Evolutionary conservation across 2,888 invertebrate genomes (phyloP).

Genomic region (Digitonthophagus gazella): DNA sequence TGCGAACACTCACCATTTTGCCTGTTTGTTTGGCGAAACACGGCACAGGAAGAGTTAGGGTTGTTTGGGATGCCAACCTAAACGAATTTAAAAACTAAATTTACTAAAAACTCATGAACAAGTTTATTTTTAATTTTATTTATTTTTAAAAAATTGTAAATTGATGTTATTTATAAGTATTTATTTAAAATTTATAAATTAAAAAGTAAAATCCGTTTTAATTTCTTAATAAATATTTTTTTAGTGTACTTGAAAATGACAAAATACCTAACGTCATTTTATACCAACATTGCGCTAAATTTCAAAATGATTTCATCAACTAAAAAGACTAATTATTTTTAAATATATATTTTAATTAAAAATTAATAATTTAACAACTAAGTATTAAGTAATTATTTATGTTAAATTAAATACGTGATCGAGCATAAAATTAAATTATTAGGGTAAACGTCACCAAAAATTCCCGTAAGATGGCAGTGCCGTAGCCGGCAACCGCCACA

Average conservation of each 20-base stretch:
- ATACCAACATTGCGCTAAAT: too few relatives aligned
- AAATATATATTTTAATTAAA: too few relatives aligned
- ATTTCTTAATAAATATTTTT: too few relatives aligned
- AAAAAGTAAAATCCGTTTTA: background rate
- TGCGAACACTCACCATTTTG: slow-evolving; percentile 9
- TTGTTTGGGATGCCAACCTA: background rate
- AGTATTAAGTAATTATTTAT: background rate
- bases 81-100: too few relatives aligned
- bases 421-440: slow-evolving; percentile 1
- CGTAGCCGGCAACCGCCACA: slow-evolving; percentile 37
- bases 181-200: background rate
- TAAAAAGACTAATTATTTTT: too few relatives aligned
- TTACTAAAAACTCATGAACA: background rate
- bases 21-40: slow-evolving; percentile 9
- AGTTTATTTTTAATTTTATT: slow-evolving; percentile 1
- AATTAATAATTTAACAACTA: too few relatives aligned
- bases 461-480: slow-evolving; percentile 32
- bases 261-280: too few relatives aligned
- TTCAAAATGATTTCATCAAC: too few relatives aligned
- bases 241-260: too few relatives aligned
- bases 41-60: slow-evolving; percentile 4
- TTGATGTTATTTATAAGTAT: too few relatives aligned
- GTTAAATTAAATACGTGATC: background rate
- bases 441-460: background rate
- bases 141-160: background rate